Conservation (phyloP, 2,113 vertebrate species). For the Paramormyrops kingsleyae region DNA sequence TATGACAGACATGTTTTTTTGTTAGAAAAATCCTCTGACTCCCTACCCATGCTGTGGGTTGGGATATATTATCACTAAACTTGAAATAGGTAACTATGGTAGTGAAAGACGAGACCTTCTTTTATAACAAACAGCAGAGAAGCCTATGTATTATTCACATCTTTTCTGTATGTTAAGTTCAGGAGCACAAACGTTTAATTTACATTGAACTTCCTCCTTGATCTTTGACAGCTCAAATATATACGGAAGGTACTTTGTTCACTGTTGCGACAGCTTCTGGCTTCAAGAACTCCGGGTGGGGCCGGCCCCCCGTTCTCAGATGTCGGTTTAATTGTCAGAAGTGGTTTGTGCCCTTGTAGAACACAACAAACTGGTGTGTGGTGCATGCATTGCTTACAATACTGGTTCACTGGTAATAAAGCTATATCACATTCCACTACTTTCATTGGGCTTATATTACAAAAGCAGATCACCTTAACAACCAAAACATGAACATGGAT, state of each 20-base stretch:
- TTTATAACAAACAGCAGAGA: background rate
- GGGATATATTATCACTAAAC: background rate
- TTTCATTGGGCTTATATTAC: background rate
- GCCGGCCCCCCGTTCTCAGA: background rate
- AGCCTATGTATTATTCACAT: background rate
- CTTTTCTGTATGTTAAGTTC: background rate
- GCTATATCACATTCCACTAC: background rate
- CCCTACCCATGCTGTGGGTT: background rate
- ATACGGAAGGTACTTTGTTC: background rate
- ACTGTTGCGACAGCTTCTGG: background rate
- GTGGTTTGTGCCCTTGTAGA: background rate
- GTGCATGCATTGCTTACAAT: background rate
- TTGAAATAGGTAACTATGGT: background rate
- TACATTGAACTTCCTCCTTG: background rate
- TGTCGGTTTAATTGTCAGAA: background rate
- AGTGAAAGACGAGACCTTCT: background rate
- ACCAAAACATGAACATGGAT: background rate
- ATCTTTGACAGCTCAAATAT: background rate
- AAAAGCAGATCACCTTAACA: background rate
- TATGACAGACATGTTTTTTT: background rate
- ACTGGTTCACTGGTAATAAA: background rate
- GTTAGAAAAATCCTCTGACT: background rate
- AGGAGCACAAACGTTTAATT: background rate
- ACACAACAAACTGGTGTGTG: background rate
- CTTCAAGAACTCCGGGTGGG: background rate